Percentiles rank a stretch among this genome's conserved stretches.
These are phyloP conservation scores for Pararge aegeria DNA, from an alignment of 1,140 invertebrate genomes.

Conservation along the genomic window DNA sequence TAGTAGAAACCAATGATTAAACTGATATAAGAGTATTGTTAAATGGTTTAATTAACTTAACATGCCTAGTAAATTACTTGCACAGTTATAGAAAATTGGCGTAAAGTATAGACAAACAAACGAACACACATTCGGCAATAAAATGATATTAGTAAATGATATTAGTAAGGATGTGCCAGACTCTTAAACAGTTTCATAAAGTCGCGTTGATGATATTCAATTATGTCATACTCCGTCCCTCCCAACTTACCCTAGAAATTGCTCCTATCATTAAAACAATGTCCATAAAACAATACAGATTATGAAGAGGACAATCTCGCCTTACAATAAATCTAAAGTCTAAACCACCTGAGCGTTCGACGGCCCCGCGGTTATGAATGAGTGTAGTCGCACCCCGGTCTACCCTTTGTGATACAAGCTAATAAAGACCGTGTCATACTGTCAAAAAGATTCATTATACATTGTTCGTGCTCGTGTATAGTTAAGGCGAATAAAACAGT, in stretches of 20 bases:
- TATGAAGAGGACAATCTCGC: slow-evolving; percentile 50
- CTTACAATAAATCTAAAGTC: slow-evolving; percentile 66
- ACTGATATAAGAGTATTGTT: too few species aligned
- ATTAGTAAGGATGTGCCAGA: background rate
- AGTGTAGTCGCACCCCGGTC: slow-evolving; percentile 22
- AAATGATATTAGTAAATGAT: too few species aligned
- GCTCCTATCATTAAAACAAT: slow-evolving; percentile 26
- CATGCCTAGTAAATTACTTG: too few species aligned
- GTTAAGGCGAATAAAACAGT: background rate
- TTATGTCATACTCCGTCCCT: slow-evolving; percentile 17
- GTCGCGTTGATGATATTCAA: slow-evolving; percentile 15
- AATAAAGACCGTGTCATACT: slow-evolving; percentile 12
- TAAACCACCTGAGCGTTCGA: slow-evolving; percentile 69
- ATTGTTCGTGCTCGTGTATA: slow-evolving; percentile 1
- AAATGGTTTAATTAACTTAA: too few species aligned
- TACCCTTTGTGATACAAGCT: background rate
- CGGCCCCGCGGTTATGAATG: slow-evolving; percentile 64
- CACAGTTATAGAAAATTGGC: too few species aligned
- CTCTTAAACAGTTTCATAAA: background rate
- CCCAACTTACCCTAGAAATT: slow-evolving; percentile 13
- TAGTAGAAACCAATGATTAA: too few species aligned
- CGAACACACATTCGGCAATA: too few species aligned
- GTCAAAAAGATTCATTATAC: slow-evolving; percentile 14
- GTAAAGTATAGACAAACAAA: too few species aligned
- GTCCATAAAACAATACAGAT: slow-evolving; percentile 57